phyloP scores from a whole-genome alignment of 2,797 vertebrate genomes.

The Sardinella longiceps region DNA sequence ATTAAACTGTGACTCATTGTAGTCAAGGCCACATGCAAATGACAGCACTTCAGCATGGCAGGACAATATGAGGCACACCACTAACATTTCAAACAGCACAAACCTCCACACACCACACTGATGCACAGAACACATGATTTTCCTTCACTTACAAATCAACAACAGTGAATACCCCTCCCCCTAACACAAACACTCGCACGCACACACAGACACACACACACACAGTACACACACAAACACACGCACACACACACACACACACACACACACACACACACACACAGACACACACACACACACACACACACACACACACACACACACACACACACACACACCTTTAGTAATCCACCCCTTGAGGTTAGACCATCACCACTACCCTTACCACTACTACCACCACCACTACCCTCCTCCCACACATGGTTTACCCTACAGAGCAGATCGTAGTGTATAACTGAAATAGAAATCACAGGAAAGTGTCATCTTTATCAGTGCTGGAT shows the following conservation, averaged over 20 bases:
- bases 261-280: neutral
- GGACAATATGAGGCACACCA: neutral
- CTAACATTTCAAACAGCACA: neutral
- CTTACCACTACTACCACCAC: neutral
- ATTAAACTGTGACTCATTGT: slow-evolving; percentile 14
- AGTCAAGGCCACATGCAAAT: slow-evolving; percentile 30
- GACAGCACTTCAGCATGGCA: slow-evolving; percentile 28
- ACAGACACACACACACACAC: neutral
- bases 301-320: neutral
- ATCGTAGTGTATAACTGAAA: neutral
- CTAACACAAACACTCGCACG: neutral
- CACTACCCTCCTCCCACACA: neutral
- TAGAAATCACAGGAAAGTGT: neutral
- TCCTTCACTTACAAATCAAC: neutral
- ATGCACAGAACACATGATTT: neutral
- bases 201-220: neutral
- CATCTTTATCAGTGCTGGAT: slow-evolving; percentile 3
- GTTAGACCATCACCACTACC: slow-evolving; percentile 28
- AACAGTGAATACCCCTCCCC: slow-evolving; percentile 1
- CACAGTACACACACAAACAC: neutral
- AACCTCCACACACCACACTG: neutral
- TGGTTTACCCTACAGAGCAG: neutral
- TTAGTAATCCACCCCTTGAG: slow-evolving; percentile 30
- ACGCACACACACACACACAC: neutral
- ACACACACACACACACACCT: slow-evolving; percentile 1